phyloP scores from a whole-genome alignment of 2,888 invertebrate species.

The Dusona sp. region DNA sequence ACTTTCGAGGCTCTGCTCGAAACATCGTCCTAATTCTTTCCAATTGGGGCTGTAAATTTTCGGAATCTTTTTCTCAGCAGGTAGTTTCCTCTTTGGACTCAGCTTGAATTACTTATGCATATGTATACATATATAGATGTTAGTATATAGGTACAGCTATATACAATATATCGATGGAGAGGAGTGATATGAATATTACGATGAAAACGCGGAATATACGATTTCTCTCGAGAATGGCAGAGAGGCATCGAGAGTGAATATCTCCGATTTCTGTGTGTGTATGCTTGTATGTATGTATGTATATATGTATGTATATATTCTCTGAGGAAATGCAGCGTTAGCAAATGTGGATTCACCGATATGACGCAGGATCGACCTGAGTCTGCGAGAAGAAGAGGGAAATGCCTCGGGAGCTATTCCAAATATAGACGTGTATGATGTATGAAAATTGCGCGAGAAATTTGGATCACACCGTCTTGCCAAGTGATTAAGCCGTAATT shows the following conservation, averaged over 20 bases:
- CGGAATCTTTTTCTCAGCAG: not conserved
- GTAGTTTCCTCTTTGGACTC: not conserved
- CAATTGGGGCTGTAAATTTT: not conserved
- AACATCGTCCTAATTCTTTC: not conserved
- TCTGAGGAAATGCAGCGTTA: slow-evolving; percentile 55
- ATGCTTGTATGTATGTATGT: not conserved
- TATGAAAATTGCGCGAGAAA: slow-evolving; percentile 46
- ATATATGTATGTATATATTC: slow-evolving; percentile 24
- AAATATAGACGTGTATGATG: slow-evolving; percentile 28
- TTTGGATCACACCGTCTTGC: slow-evolving; percentile 55
- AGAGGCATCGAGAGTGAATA: slow-evolving; percentile 57
- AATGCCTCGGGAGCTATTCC: slow-evolving; percentile 58
- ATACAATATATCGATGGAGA: slow-evolving; percentile 14
- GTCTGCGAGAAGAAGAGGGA: slow-evolving; percentile 29
- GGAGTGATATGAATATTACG: slow-evolving; percentile 49
- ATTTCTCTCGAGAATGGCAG: slow-evolving; percentile 42
- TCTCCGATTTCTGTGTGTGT: slow-evolving; percentile 34
- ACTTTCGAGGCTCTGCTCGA: not conserved
- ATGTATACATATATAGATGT: not conserved
- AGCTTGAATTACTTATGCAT: slow-evolving; percentile 18
- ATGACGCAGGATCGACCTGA: slow-evolving; percentile 40
- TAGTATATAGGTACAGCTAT: not conserved
- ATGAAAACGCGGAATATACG: slow-evolving; percentile 45
- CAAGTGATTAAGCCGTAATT: slow-evolving; percentile 63
- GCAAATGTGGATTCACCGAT: slow-evolving; percentile 57